These are phyloP conservation scores for Oreochromis grahami DNA, from an alignment of 2,797 vertebrate genomes.

Conservation along the genomic window DNA sequence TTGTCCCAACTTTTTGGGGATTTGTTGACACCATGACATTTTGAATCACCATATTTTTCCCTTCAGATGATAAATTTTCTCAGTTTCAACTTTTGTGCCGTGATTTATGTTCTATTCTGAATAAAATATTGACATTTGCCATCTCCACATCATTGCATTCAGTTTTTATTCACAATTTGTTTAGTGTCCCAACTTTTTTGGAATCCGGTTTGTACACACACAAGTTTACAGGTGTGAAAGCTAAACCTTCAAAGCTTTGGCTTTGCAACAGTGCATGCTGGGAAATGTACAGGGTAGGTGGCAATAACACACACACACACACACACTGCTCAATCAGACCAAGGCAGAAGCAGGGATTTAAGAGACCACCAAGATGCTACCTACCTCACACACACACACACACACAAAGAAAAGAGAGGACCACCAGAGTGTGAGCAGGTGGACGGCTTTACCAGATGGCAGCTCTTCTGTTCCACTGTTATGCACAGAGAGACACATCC, in stretches of 20 bases:
- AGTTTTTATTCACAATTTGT: no score
- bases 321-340: slow-evolving; percentile 14
- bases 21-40: no score
- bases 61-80: no score
- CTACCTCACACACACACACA: neutral
- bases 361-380: slow-evolving; percentile 30
- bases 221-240: neutral
- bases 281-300: neutral
- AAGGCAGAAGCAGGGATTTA: slow-evolving; percentile 20
- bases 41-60: no score
- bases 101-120: no score
- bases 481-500: neutral
- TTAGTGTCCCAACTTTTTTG: no score
- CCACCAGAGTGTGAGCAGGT: slow-evolving; percentile 44
- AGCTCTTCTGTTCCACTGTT: slow-evolving; percentile 35
- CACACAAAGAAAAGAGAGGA: neutral
- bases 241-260: neutral
- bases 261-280: neutral
- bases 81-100: no score
- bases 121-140: no score
- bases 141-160: no score
- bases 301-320: neutral
- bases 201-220: no score
- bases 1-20: no score
- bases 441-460: slow-evolving; percentile 39